Evolutionary conservation across 2,888 invertebrate species (phyloP).

Genomic region (Xestia ashworthii): DNA sequence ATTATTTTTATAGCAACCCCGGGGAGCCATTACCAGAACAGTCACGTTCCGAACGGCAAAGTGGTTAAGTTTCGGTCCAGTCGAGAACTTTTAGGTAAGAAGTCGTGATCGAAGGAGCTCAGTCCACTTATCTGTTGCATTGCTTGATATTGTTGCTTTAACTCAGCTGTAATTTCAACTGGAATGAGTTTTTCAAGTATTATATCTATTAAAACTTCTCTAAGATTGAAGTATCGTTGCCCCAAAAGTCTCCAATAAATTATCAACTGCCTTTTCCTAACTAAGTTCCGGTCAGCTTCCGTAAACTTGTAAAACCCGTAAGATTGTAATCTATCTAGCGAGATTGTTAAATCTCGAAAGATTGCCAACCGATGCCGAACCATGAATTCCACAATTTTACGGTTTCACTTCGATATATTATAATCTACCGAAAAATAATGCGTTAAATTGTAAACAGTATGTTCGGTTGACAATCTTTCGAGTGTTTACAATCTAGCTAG

Average conservation of each 20-base stretch:
- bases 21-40: slow-evolving; percentile 17
- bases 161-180: neutral
- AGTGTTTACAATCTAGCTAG: too few relatives aligned
- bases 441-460: too few relatives aligned
- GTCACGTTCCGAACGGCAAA: slow-evolving; percentile 30
- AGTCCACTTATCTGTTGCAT: slow-evolving; percentile 24
- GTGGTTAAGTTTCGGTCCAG: slow-evolving; percentile 21
- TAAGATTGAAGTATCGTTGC: neutral
- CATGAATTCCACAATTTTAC: too few relatives aligned
- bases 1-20: slow-evolving; percentile 28
- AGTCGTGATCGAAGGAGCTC: slow-evolving; percentile 14
- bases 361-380: too few relatives aligned
- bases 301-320: too few relatives aligned
- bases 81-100: slow-evolving; percentile 18
- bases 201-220: neutral
- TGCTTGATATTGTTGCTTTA: neutral
- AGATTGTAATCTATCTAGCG: too few relatives aligned
- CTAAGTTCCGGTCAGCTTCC: too few relatives aligned
- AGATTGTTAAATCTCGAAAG: too few relatives aligned
- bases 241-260: neutral
- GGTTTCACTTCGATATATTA: too few relatives aligned
- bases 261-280: neutral
- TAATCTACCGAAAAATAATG: too few relatives aligned
- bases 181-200: neutral
- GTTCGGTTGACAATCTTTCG: too few relatives aligned